These are phyloP conservation scores for Dendrolimus punctatus DNA, from an alignment of 1,140 invertebrate species.

Conservation along the genomic window DNA sequence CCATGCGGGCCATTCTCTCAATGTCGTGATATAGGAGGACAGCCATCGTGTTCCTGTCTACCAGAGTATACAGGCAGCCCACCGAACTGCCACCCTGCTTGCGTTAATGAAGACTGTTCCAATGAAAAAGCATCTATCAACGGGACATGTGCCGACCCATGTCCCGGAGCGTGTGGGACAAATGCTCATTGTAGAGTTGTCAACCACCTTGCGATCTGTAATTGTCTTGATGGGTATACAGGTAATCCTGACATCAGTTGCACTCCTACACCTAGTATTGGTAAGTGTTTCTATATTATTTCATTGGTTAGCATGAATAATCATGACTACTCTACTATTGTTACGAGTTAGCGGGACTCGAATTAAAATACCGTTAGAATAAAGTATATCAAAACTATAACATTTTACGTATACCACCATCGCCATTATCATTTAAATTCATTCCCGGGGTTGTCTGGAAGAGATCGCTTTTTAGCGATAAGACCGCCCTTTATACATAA, in stretches of 20 bases:
- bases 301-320: background rate
- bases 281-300: conserved; percentile 34
- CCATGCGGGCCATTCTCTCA: conserved; percentile 83
- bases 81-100: conserved; percentile 82
- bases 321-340: too few relatives aligned
- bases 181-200: conserved; percentile 84
- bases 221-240: conserved; percentile 77
- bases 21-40: conserved; percentile 76
- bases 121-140: conserved; percentile 82
- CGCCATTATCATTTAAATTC: too few relatives aligned
- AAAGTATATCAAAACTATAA: too few relatives aligned
- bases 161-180: conserved; percentile 81
- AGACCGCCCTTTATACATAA: too few relatives aligned
- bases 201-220: conserved; percentile 81
- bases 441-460: too few relatives aligned
- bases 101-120: conserved; percentile 81
- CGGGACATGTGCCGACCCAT: conserved; percentile 83
- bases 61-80: conserved; percentile 79
- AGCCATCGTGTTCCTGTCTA: conserved; percentile 79
- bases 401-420: too few relatives aligned
- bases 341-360: too few relatives aligned
- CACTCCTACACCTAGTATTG: conserved; percentile 66
- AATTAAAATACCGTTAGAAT: too few relatives aligned
- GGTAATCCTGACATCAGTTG: conserved; percentile 80
- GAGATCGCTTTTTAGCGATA: too few relatives aligned